Evolutionary conservation across 37 sponge, comb jelly and placozoan genomes (phyloP).

Genomic region (Bolinopsis microptera): DNA sequence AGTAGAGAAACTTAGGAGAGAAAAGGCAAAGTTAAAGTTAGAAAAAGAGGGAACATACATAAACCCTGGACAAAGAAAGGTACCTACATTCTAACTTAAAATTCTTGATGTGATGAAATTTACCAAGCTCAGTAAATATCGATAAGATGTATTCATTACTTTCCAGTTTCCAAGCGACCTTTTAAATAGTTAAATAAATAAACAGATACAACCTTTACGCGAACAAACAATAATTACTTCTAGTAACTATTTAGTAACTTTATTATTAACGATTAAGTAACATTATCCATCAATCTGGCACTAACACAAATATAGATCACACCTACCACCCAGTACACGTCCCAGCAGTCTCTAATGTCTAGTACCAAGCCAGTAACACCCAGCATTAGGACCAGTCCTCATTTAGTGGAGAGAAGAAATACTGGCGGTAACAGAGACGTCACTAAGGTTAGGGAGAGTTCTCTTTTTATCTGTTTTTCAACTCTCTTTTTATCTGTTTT

Average conservation of each 20-base stretch:
- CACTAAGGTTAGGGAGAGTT: not conserved
- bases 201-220: too few species aligned
- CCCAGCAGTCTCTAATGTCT: not conserved
- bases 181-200: too few species aligned
- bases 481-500: too few species aligned
- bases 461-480: too few species aligned
- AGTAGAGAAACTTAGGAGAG: constrained; percentile 25
- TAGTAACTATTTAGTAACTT: too few species aligned
- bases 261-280: too few species aligned
- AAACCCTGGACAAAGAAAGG: not conserved
- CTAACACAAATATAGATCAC: not conserved
- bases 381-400: not conserved
- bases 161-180: too few species aligned
- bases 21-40: not conserved
- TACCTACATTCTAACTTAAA: not conserved
- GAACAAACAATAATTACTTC: too few species aligned
- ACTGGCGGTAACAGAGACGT: not conserved
- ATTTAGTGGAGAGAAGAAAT: not conserved
- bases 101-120: not conserved
- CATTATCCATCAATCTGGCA: too few species aligned
- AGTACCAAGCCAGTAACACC: not conserved
- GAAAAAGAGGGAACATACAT: constrained; percentile 34
- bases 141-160: too few species aligned
- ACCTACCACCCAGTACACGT: constrained; percentile 1
- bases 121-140: not conserved